Percentiles rank a stretch among this genome's conserved stretches.
phyloP scores from a whole-genome alignment of 2,888 invertebrate genomes.

The Steromphala cineraria region DNA sequence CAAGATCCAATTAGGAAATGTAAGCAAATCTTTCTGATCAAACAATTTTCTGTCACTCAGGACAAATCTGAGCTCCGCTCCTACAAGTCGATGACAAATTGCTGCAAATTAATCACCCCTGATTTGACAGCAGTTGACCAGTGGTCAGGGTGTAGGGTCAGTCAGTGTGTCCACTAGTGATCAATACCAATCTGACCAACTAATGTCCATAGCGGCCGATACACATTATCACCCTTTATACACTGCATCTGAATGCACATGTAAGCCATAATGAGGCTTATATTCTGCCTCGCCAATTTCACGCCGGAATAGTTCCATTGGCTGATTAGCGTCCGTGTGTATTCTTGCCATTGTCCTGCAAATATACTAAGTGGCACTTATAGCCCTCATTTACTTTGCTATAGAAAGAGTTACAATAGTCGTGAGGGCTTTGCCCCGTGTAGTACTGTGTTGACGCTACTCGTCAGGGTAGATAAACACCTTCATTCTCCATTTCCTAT shows the following conservation, averaged over 20 bases:
- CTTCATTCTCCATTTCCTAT: no score
- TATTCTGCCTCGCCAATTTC: background rate
- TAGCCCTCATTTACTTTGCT: background rate
- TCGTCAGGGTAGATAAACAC: no score
- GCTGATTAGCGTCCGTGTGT: background rate
- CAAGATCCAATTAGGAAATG: background rate
- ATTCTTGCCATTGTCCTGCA: background rate
- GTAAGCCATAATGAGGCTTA: background rate
- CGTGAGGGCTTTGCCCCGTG: background rate
- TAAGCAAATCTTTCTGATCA: conserved; percentile 5
- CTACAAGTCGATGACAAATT: background rate
- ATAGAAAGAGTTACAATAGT: background rate
- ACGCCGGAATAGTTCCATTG: background rate
- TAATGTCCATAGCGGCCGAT: background rate
- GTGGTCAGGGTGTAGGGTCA: background rate
- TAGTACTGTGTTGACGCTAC: background rate
- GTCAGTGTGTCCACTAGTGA: background rate
- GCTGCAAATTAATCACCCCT: background rate
- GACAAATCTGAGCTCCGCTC: background rate
- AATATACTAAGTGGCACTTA: background rate
- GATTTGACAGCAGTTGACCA: background rate
- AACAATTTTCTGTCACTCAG: background rate
- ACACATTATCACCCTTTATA: background rate
- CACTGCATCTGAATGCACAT: background rate
- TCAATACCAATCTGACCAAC: background rate